Conservation (phyloP, 2,888 invertebrate species). For the Drosophila robusta region DNA sequence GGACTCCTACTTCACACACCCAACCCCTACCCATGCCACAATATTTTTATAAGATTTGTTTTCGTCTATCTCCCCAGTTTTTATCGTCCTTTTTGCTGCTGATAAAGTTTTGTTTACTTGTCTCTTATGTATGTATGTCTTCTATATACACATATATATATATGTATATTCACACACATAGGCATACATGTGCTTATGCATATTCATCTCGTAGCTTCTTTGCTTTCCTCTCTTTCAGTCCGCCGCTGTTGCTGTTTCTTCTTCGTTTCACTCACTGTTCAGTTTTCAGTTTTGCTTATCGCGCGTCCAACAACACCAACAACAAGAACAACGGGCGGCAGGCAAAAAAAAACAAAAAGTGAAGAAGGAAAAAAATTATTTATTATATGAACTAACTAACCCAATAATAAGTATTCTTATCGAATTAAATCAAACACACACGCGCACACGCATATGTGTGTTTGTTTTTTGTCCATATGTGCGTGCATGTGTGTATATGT, state of each 20-base stretch:
- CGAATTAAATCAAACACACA: constrained; percentile 70
- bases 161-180: background rate
- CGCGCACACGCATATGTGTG: constrained; percentile 2
- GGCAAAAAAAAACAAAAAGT: constrained; percentile 15
- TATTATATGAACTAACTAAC: constrained; percentile 77
- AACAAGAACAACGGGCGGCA: constrained; percentile 33
- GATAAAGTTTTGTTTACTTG: constrained; percentile 27
- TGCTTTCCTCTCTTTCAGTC: constrained; percentile 22
- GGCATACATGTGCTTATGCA: background rate
- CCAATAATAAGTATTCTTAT: constrained; percentile 79
- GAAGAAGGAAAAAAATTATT: constrained; percentile 49
- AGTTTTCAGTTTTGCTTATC: constrained; percentile 63
- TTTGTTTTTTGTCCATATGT: constrained; percentile 43
- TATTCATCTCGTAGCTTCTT: constrained; percentile 33
- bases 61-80: constrained; percentile 13
- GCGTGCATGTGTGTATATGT: constrained; percentile 4
- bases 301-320: constrained; percentile 33
- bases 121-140: constrained; percentile 2
- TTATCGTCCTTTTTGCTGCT: constrained; percentile 31
- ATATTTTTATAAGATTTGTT: constrained; percentile 6
- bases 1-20: too few species aligned
- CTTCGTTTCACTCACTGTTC: constrained; percentile 28
- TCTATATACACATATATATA: background rate
- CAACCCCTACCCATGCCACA: too few species aligned
- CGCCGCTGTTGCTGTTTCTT: constrained; percentile 2